Evolutionary conservation across 2,888 invertebrate genomes (phyloP).

Genomic region (Gortyna flavago): DNA sequence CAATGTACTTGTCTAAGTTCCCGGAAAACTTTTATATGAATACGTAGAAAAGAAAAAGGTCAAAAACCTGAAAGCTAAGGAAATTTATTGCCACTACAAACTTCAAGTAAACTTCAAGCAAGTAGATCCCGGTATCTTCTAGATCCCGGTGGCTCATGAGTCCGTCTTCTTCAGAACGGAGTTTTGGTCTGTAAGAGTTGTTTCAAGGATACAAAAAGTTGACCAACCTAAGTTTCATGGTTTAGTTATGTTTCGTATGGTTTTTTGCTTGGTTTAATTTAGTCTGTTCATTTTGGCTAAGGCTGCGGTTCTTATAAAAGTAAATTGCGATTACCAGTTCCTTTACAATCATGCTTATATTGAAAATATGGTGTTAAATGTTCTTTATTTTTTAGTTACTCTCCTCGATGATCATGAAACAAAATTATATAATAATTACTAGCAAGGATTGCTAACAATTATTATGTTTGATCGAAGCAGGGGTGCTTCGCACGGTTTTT

Average conservation of each 20-base stretch:
- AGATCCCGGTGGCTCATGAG: slow-evolving; percentile 22
- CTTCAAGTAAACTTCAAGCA: slow-evolving; percentile 22
- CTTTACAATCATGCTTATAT: no score
- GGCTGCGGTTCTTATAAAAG: no score
- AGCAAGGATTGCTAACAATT: no score
- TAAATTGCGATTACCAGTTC: no score
- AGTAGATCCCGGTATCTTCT: slow-evolving; percentile 28
- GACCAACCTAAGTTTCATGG: neutral
- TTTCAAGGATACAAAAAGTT: neutral
- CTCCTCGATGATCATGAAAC: no score
- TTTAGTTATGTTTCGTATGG: neutral
- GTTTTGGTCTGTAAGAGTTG: neutral
- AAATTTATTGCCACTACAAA: slow-evolving; percentile 34
- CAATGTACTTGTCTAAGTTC: neutral
- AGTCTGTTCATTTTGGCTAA: no score
- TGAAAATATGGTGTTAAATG: no score
- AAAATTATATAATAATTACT: no score
- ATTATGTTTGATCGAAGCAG: no score
- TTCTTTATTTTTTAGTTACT: no score
- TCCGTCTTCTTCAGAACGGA: neutral
- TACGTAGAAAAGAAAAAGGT: slow-evolving; percentile 17
- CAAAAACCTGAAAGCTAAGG: slow-evolving; percentile 3
- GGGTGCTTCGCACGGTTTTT: no score
- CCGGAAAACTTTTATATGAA: slow-evolving; percentile 1
- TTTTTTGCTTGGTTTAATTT: no score